Percentiles rank a stretch among this genome's conserved stretches.
phyloP scores from a whole-genome alignment of 2,797 vertebrate species.

The Pangasius djambal region DNA sequence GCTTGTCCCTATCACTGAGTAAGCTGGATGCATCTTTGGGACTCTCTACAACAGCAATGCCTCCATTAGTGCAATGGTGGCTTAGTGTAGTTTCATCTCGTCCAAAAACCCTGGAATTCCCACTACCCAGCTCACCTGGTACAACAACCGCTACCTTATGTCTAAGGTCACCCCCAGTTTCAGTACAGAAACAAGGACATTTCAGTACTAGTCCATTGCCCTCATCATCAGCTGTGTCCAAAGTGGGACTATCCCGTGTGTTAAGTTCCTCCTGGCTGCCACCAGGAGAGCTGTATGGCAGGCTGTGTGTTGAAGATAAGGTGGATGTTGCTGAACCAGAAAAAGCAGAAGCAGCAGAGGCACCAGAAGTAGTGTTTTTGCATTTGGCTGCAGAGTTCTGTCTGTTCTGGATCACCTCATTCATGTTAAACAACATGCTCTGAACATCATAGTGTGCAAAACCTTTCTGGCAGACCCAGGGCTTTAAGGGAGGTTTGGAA shows the following conservation, averaged over 20 bases:
- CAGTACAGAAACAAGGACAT: conserved; percentile 96
- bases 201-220: conserved; percentile 93
- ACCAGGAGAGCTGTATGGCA: conserved; percentile 89
- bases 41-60: conserved; percentile 92
- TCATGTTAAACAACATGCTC: conserved; percentile 94
- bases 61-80: conserved; percentile 91
- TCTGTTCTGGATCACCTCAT: conserved; percentile 85
- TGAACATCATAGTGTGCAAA: conserved; percentile 96
- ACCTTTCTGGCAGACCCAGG: conserved; percentile 91
- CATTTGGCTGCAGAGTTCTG: conserved; percentile 87
- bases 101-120: conserved; percentile 78
- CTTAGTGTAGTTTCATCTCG: conserved; percentile 87
- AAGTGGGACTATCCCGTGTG: conserved; percentile 85
- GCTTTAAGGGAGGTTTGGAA: conserved; percentile 72
- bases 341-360: conserved; percentile 90
- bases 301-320: conserved; percentile 86
- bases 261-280: conserved; percentile 95
- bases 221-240: conserved; percentile 88
- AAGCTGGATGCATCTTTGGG: conserved; percentile 87
- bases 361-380: conserved; percentile 93
- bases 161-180: conserved; percentile 88
- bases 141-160: conserved; percentile 82
- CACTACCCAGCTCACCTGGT: conserved; percentile 67
- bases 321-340: conserved; percentile 89
- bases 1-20: conserved; percentile 87